Conservation (phyloP, 2,888 invertebrate genomes). For the Hypercompe scribonia region DNA sequence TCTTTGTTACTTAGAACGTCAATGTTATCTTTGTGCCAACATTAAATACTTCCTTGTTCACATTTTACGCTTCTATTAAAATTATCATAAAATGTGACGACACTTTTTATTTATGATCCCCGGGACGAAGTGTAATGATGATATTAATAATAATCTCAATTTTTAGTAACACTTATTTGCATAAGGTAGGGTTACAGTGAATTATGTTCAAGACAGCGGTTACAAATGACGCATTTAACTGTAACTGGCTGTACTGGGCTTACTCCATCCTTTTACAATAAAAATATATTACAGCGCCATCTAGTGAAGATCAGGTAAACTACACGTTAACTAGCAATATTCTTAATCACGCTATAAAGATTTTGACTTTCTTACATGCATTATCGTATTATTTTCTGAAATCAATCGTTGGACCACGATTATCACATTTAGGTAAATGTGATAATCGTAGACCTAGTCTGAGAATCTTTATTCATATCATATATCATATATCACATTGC, state of each 20-base stretch:
- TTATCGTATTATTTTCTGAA: not conserved
- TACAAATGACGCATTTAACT: not conserved
- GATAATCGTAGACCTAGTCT: too few species aligned
- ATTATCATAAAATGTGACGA: conserved; percentile 47
- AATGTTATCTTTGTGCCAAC: conserved; percentile 31
- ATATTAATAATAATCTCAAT: conserved; percentile 44
- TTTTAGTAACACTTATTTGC: conserved; percentile 30
- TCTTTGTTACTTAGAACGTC: conserved; percentile 6
- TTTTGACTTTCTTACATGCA: not conserved
- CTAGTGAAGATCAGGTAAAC: not conserved
- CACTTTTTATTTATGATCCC: conserved; percentile 44
- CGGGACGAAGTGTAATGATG: conserved; percentile 36
- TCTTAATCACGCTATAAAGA: not conserved
- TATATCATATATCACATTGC: too few species aligned
- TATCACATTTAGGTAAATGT: too few species aligned
- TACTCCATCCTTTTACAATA: not conserved
- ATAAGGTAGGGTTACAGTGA: conserved; percentile 3
- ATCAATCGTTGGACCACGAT: too few species aligned
- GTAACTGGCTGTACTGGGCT: not conserved
- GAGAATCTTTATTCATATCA: too few species aligned
- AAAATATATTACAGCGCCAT: not conserved
- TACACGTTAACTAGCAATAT: not conserved
- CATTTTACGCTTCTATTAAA: conserved; percentile 38
- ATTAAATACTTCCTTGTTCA: conserved; percentile 32
- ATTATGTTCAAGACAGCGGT: not conserved